phyloP scores from a whole-genome alignment of 2,113 vertebrate species.

The Felis chaus region DNA sequence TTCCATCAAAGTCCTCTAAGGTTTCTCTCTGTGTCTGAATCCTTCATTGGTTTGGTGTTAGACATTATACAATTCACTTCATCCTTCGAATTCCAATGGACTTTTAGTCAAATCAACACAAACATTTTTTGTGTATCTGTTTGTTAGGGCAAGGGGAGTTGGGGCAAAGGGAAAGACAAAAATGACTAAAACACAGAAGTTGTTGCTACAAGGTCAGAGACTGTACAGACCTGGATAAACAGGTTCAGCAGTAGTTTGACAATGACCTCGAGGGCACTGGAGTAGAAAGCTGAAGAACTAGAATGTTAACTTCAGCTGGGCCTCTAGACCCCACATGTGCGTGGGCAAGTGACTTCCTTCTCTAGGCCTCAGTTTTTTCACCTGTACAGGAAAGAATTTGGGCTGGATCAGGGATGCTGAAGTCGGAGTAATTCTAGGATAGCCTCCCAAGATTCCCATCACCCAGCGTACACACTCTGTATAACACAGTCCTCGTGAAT shows the following conservation, averaged over 20 bases:
- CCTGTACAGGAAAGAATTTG: not conserved
- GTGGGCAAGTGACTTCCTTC: not conserved
- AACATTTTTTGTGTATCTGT: not conserved
- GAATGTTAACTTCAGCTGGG: not conserved
- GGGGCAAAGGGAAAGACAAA: not conserved
- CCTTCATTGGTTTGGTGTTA: not conserved
- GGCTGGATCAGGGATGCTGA: not conserved
- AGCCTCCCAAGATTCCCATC: not conserved
- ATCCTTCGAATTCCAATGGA: not conserved
- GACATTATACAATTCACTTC: not conserved
- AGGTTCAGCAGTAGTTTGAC: not conserved
- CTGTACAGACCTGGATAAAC: not conserved
- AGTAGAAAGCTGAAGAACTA: not conserved
- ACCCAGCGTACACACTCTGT: accelerated
- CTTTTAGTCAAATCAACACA: constrained; percentile 9
- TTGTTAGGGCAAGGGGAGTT: not conserved
- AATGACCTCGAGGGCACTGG: not conserved
- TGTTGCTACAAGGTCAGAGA: not conserved
- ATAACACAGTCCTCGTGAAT: not conserved
- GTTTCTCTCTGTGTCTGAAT: constrained; percentile 23
- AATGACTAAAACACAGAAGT: not conserved
- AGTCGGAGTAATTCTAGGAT: not conserved
- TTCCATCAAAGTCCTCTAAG: constrained; percentile 60
- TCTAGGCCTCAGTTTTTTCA: not conserved
- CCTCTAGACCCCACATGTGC: not conserved